Evolutionary conservation across 37 sponge, comb jelly and placozoan genomes (phyloP).

Genomic region (Chondrilla cf. caribensis): DNA sequence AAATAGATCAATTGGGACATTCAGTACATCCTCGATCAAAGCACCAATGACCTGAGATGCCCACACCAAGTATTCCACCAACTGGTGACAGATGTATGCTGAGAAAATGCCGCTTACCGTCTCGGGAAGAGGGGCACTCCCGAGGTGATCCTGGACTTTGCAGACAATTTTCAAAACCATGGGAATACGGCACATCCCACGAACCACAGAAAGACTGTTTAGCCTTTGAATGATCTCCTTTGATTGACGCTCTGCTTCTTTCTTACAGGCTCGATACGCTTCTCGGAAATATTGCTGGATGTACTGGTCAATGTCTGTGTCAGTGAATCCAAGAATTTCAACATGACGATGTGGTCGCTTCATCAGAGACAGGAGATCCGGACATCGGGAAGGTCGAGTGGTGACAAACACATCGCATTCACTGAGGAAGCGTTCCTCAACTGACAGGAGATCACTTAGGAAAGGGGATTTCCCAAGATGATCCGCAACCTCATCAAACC

Average conservation of each 20-base stretch:
- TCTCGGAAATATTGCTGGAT: background rate
- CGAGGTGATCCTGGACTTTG: conserved; percentile 2
- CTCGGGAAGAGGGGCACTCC: background rate
- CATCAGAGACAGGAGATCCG: conserved; percentile 8
- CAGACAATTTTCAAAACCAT: conserved; percentile 1
- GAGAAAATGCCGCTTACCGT: background rate
- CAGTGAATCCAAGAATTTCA: conserved; percentile 16
- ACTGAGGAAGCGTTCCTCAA: background rate
- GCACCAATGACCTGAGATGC: no score
- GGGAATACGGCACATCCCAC: background rate
- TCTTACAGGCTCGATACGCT: no score
- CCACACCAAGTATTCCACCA: background rate
- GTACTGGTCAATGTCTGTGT: background rate
- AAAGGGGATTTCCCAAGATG: background rate
- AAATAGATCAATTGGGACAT: background rate
- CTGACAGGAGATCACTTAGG: background rate
- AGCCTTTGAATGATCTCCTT: background rate
- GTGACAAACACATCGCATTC: conserved; percentile 18
- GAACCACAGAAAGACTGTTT: background rate
- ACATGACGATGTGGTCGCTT: background rate
- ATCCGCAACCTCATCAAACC: background rate
- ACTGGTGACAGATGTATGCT: background rate
- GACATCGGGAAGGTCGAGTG: background rate
- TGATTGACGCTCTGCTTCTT: background rate
- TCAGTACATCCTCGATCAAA: background rate